Percentiles rank a stretch among this genome's conserved stretches.
These are phyloP conservation scores for Drosophila sechellia DNA, from an alignment of 1,140 invertebrate species.

Conservation along the genomic window DNA sequence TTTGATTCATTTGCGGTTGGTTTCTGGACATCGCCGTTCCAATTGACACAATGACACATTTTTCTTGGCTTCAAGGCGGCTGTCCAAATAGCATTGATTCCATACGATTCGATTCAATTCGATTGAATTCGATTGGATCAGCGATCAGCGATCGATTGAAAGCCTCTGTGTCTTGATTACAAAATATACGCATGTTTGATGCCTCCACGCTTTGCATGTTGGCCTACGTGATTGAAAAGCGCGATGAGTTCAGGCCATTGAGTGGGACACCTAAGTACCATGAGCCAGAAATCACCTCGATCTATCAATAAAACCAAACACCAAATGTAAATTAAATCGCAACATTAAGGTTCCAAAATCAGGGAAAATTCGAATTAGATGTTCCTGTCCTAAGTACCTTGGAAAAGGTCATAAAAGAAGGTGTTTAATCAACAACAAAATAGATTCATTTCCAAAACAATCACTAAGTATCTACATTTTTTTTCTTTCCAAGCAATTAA, in stretches of 20 bases:
- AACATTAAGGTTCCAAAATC: not conserved
- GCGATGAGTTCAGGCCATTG: conserved; percentile 15
- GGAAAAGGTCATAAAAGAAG: too few relatives aligned
- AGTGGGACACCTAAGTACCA: conserved; percentile 23
- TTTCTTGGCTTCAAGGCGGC: conserved; percentile 59
- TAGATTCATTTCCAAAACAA: conserved; percentile 44
- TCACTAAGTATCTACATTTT: conserved; percentile 55
- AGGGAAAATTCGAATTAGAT: not conserved
- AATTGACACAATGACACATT: conserved; percentile 82
- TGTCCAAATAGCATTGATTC: conserved; percentile 31
- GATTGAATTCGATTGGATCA: not conserved
- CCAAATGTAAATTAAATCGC: not conserved
- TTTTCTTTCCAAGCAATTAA: conserved; percentile 45
- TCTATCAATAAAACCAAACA: conserved; percentile 11
- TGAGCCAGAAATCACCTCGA: not conserved
- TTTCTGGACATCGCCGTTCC: conserved; percentile 33
- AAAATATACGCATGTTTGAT: conserved; percentile 81
- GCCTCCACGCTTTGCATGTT: conserved; percentile 27
- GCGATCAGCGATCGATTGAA: conserved; percentile 54
- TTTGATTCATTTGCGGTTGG: conserved; percentile 63
- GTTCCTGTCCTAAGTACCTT: too few relatives aligned
- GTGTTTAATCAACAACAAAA: conserved; percentile 8
- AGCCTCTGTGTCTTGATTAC: conserved; percentile 63
- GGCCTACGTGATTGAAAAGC: conserved; percentile 60
- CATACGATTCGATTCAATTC: conserved; percentile 22